These are phyloP conservation scores for Lucilia sericata DNA, from an alignment of 1,140 invertebrate genomes.

Conservation along the genomic window DNA sequence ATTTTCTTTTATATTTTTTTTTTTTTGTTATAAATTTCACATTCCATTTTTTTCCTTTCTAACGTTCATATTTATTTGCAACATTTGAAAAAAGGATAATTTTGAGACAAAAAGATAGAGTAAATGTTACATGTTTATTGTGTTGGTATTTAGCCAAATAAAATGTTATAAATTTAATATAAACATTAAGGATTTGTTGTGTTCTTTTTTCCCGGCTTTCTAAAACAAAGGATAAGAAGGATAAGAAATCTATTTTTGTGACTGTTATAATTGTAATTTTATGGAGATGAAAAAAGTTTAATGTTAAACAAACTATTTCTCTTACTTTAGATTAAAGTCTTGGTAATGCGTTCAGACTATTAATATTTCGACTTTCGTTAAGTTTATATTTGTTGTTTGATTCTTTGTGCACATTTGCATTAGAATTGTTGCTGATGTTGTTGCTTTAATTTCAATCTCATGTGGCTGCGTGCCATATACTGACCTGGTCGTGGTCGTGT, in stretches of 20 bases:
- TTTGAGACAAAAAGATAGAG: background rate
- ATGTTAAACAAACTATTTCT: background rate
- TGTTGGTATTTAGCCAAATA: conserved; percentile 4
- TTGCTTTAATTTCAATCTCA: background rate
- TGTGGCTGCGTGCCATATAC: conserved; percentile 37
- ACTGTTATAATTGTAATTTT: conserved; percentile 3
- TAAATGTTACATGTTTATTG: background rate
- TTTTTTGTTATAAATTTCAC: too few species aligned
- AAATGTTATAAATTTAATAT: conserved; percentile 25
- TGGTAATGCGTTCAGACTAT: background rate
- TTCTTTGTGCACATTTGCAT: background rate
- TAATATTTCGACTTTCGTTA: background rate
- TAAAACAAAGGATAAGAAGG: background rate
- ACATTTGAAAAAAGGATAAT: too few species aligned
- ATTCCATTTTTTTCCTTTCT: background rate
- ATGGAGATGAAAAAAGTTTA: background rate
- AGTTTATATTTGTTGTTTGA: background rate
- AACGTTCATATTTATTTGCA: background rate
- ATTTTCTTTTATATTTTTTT: background rate
- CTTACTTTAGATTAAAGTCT: background rate
- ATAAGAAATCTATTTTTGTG: background rate
- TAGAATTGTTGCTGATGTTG: conserved; percentile 7
- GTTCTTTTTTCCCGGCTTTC: background rate
- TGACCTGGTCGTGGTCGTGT: conserved; percentile 17
- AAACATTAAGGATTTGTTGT: conserved; percentile 3